A percentile compares a stretch with the other conserved stretches of the same genome.
These are phyloP conservation scores for Drosophila recens DNA, from an alignment of 2,888 invertebrate species.

Conservation along the genomic window DNA sequence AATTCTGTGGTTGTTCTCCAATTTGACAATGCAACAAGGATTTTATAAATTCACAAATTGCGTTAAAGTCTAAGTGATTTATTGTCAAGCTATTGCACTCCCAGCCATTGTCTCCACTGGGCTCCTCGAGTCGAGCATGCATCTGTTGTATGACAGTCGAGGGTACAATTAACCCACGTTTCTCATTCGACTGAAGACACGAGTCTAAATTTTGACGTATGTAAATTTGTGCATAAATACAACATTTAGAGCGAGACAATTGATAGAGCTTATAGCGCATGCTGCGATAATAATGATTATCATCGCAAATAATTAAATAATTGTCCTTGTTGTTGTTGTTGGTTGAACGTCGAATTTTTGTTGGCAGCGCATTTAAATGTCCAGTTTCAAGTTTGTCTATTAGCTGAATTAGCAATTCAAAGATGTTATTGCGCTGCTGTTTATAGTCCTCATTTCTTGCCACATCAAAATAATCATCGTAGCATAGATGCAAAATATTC, in stretches of 20 bases:
- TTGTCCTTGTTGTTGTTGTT: constrained; percentile 14
- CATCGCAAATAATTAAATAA: constrained; percentile 81
- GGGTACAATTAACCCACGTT: constrained; percentile 52
- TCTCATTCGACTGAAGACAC: constrained; percentile 37
- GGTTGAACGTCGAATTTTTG: neutral
- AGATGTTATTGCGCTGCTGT: constrained; percentile 63
- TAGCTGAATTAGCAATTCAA: constrained; percentile 49
- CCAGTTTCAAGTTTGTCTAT: constrained; percentile 36
- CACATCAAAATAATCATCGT: constrained; percentile 71
- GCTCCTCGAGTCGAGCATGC: constrained; percentile 73
- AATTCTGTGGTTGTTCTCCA: too few species aligned
- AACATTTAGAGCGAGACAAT: constrained; percentile 55
- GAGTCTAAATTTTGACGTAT: constrained; percentile 48
- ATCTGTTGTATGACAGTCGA: constrained; percentile 69
- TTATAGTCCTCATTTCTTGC: constrained; percentile 41
- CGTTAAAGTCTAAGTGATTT: neutral
- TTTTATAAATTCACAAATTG: constrained; percentile 34
- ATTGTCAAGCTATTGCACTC: constrained; percentile 62
- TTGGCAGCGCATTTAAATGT: constrained; percentile 8
- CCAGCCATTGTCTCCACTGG: constrained; percentile 53
- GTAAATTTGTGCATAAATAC: constrained; percentile 78
- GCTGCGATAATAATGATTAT: constrained; percentile 83
- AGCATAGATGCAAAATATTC: constrained; percentile 80
- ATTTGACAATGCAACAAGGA: constrained; percentile 12
- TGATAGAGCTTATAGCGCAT: constrained; percentile 83